Evolutionary conservation across 2,797 vertebrate species (phyloP).

Genomic region (Xerus rutilus): DNA sequence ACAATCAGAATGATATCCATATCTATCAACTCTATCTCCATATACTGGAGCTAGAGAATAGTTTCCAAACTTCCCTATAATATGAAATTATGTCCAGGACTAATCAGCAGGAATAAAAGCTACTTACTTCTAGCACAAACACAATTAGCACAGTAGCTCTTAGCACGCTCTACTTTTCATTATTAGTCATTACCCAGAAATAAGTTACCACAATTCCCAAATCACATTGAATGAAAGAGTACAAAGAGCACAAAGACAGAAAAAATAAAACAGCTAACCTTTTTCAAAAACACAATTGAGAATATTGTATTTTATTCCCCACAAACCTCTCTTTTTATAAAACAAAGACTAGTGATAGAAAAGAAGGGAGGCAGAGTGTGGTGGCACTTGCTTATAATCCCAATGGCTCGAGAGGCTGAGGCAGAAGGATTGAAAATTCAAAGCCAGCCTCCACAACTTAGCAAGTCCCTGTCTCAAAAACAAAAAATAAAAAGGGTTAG

Average conservation of each 20-base stretch:
- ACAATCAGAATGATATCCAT: background rate
- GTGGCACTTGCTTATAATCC: no score
- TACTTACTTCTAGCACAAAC: background rate
- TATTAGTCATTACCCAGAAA: background rate
- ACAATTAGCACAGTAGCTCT: background rate
- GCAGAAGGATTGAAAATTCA: no score
- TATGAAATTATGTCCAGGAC: background rate
- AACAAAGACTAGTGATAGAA: constrained; percentile 2
- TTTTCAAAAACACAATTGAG: background rate
- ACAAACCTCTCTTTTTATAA: constrained; percentile 48
- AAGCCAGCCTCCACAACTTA: no score
- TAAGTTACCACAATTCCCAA: background rate
- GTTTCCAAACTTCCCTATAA: background rate
- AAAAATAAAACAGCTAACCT: background rate
- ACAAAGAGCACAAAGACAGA: background rate
- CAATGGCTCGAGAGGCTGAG: no score
- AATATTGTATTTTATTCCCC: background rate
- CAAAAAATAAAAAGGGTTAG: no score
- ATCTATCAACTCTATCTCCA: background rate
- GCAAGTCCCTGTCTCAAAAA: no score
- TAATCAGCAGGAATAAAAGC: background rate
- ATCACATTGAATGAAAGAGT: background rate
- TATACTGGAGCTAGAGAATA: background rate
- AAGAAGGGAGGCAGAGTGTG: background rate
- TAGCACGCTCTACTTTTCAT: background rate